Conservation (phyloP, 2,888 invertebrate genomes). For the Rhopalosiphum nymphaeae region DNA sequence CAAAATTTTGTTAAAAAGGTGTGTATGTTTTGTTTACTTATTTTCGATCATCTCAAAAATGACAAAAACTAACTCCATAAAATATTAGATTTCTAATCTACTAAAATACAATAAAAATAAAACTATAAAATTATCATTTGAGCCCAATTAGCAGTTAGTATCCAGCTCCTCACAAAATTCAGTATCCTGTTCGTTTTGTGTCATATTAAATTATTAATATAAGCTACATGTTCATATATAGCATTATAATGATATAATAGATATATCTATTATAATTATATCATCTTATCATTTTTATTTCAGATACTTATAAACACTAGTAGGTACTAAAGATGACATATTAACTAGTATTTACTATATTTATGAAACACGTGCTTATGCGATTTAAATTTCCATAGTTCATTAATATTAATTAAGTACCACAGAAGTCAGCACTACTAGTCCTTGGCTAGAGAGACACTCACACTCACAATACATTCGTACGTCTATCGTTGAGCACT, state of each 20-base stretch:
- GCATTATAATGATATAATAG: too few species aligned
- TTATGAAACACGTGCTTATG: background rate
- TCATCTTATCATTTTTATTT: background rate
- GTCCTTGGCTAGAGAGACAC: background rate
- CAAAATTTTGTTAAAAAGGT: too few species aligned
- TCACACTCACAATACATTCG: background rate
- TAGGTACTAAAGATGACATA: background rate
- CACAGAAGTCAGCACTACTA: background rate
- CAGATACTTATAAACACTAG: background rate
- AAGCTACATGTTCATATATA: background rate
- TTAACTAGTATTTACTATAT: conserved; percentile 3
- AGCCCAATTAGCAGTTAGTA: too few species aligned
- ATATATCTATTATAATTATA: background rate
- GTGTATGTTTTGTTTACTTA: too few species aligned
- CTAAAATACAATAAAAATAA: too few species aligned
- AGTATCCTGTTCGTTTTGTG: background rate
- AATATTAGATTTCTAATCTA: too few species aligned
- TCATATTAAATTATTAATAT: background rate
- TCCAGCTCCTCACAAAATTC: background rate
- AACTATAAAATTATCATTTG: too few species aligned
- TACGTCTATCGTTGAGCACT: background rate
- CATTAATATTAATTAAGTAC: background rate
- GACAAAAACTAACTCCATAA: too few species aligned
- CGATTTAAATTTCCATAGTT: background rate
- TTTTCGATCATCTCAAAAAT: too few species aligned